A percentile compares a stretch with the other conserved stretches of the same genome.
phyloP scores from a whole-genome alignment of 2,888 invertebrate species.

The Rotaria macrura region DNA sequence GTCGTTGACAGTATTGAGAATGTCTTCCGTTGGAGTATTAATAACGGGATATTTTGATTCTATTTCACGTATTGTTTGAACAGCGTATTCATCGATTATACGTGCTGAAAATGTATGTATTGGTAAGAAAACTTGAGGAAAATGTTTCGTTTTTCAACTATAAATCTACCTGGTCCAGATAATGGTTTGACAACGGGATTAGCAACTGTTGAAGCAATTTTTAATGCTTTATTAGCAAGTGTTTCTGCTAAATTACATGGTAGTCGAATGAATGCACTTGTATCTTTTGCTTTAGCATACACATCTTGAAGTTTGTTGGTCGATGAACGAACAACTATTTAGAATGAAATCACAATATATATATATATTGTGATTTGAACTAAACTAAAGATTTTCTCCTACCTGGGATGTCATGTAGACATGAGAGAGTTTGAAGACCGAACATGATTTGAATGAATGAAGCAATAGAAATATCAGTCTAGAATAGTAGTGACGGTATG shows the following conservation, averaged over 20 bases:
- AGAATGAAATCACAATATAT: not conserved
- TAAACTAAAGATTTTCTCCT: not conserved
- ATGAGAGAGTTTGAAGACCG: not conserved
- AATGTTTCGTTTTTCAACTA: too few relatives aligned
- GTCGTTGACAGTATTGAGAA: not conserved
- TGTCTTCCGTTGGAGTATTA: not conserved
- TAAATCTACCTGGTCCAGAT: not conserved
- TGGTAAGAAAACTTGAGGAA: too few relatives aligned
- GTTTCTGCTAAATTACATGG: not conserved
- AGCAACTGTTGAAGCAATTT: not conserved
- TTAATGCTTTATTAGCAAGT: constrained; percentile 5
- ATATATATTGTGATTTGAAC: too few relatives aligned
- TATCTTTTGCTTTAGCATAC: not conserved
- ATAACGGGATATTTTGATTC: not conserved
- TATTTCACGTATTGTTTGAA: not conserved
- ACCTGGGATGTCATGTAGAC: not conserved
- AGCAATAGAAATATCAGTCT: not conserved
- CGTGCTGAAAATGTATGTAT: not conserved
- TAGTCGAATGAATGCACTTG: not conserved
- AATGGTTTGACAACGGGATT: not conserved
- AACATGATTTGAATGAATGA: not conserved
- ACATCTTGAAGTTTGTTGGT: not conserved
- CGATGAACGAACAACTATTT: not conserved
- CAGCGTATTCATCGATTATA: not conserved
- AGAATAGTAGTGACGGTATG: not conserved